These are phyloP conservation scores for Penaeus vannamei DNA, from an alignment of 1,140 invertebrate genomes.

Conservation along the genomic window DNA sequence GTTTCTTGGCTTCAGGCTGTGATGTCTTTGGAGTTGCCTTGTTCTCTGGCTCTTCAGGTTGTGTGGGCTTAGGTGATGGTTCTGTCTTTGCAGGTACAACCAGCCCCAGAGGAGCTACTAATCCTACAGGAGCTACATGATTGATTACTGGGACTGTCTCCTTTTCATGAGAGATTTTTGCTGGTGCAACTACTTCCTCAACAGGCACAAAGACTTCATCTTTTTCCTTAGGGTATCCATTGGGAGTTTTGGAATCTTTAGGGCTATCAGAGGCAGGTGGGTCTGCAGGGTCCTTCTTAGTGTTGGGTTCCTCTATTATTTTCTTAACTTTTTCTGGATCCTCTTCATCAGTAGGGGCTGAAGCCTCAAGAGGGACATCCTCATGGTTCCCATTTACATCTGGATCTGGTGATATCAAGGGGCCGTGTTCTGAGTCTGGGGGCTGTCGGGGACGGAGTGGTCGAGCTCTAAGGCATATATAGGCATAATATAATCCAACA, in stretches of 20 bases:
- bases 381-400: conserved; percentile 57
- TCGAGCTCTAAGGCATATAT: conserved; percentile 53
- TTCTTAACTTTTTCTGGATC: neutral
- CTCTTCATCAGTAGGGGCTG: conserved; percentile 39
- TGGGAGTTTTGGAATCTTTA: neutral
- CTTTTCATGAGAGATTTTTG: conserved; percentile 38
- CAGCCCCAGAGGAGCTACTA: neutral
- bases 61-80: no score
- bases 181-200: conserved; percentile 46
- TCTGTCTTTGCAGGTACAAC: neutral
- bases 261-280: neutral
- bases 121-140: conserved; percentile 29
- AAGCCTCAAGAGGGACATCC: conserved; percentile 48
- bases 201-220: conserved; percentile 43
- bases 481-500: conserved; percentile 56
- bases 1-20: neutral
- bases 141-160: conserved; percentile 2
- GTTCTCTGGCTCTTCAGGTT: no score
- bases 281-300: neutral
- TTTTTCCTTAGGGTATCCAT: conserved; percentile 29
- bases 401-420: conserved; percentile 45
- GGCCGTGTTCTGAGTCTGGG: conserved; percentile 47
- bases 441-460: conserved; percentile 47
- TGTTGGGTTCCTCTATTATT: conserved; percentile 7
- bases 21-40: neutral